These are phyloP conservation scores for Mesembrinibis cayennensis DNA, from an alignment of 2,113 vertebrate genomes.

Conservation along the genomic window DNA sequence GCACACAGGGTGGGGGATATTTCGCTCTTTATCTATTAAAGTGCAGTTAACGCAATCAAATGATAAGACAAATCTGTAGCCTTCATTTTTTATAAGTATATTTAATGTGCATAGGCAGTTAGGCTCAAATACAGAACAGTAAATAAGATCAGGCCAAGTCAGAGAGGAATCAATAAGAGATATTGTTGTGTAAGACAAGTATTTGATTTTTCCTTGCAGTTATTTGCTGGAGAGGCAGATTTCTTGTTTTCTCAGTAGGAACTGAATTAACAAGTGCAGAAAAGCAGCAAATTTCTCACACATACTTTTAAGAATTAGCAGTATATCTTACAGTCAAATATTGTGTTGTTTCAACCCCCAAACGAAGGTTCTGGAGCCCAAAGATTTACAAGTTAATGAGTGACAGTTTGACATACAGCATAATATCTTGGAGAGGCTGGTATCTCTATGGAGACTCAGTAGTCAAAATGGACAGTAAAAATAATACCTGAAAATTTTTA, in stretches of 20 bases:
- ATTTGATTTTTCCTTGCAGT: background rate
- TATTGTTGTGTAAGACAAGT: background rate
- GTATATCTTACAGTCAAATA: background rate
- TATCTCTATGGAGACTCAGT: background rate
- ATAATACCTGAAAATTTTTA: background rate
- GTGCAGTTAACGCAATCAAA: conserved; percentile 8
- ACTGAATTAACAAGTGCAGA: background rate
- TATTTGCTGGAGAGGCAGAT: background rate
- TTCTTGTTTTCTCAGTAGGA: background rate
- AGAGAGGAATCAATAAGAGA: background rate
- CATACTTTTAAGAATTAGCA: background rate
- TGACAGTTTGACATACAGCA: background rate
- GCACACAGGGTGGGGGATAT: background rate
- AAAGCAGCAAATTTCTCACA: background rate
- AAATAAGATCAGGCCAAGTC: background rate
- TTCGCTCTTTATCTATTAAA: conserved; percentile 11
- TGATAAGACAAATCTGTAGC: background rate
- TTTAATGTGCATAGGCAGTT: background rate
- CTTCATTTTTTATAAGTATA: background rate
- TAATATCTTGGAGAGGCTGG: background rate
- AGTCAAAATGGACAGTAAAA: background rate
- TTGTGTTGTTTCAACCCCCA: background rate
- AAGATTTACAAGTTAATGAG: background rate
- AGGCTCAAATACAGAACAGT: background rate
- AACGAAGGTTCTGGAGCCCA: background rate